Evolutionary conservation across 2,113 vertebrate genomes (phyloP).

Genomic region (Apodemus sylvaticus): DNA sequence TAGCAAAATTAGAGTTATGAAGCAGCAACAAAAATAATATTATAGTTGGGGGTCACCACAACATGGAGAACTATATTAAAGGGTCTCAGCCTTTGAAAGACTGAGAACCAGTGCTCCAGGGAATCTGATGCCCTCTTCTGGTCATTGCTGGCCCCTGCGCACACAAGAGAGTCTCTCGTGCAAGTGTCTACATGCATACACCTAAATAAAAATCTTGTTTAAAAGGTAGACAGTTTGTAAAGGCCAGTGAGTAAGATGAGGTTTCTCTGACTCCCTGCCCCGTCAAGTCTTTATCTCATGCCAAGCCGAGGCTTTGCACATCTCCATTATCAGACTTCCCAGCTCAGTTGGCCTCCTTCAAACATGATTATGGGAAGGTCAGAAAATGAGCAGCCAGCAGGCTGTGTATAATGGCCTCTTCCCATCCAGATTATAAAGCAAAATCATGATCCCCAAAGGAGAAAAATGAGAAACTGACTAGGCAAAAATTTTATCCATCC

Average conservation of each 20-base stretch:
- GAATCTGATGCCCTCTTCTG: neutral
- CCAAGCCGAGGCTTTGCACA: neutral
- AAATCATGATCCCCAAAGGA: neutral
- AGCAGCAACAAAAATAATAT: neutral
- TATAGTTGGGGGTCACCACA: neutral
- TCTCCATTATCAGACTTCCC: neutral
- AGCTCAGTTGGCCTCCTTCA: neutral
- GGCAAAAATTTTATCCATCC: neutral
- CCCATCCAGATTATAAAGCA: neutral
- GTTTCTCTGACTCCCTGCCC: neutral
- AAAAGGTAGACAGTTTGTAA: neutral
- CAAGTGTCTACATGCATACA: neutral
- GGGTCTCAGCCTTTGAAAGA: neutral
- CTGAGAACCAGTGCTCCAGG: neutral
- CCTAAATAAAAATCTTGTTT: neutral
- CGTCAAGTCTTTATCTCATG: neutral
- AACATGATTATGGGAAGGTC: neutral
- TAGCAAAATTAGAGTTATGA: neutral
- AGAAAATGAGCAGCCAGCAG: neutral
- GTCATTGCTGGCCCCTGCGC: neutral
- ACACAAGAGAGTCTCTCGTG: neutral
- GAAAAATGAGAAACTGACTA: slow-evolving; percentile 29
- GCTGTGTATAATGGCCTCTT: neutral
- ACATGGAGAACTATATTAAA: neutral
- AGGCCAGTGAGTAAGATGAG: neutral